Evolutionary conservation across 2,888 invertebrate species (phyloP).

Genomic region (Anticlea derivata): DNA sequence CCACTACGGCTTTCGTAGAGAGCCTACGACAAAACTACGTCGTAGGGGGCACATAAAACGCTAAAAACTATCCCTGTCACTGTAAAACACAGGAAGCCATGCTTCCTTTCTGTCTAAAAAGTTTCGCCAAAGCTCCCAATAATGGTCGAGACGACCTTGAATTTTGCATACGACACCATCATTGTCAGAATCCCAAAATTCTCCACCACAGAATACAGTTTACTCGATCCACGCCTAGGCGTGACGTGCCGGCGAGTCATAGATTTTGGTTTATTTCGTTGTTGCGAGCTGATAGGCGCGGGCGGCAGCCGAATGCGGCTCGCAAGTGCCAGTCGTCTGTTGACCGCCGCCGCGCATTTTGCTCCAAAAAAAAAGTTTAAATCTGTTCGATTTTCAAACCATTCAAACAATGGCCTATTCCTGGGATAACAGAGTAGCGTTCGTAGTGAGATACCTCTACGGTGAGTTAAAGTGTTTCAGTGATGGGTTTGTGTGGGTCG

Average conservation of each 20-base stretch:
- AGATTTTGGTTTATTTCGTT: slow-evolving; percentile 45
- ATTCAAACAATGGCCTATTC: slow-evolving; percentile 91
- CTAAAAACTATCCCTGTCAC: too few relatives aligned
- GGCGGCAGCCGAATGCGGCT: slow-evolving; percentile 52
- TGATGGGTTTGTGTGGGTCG: slow-evolving; percentile 16
- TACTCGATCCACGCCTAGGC: slow-evolving; percentile 14
- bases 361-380: slow-evolving; percentile 20
- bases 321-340: slow-evolving; percentile 23
- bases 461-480: slow-evolving; percentile 83
- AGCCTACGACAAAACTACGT: too few relatives aligned
- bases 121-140: slow-evolving; percentile 14
- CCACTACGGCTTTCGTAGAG: too few relatives aligned
- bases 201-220: slow-evolving; percentile 12
- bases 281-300: slow-evolving; percentile 49
- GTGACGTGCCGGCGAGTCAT: slow-evolving; percentile 39
- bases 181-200: slow-evolving; percentile 22
- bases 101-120: slow-evolving; percentile 10
- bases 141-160: slow-evolving; percentile 26
- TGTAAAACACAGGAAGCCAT: not conserved
- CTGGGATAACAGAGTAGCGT: slow-evolving; percentile 93
- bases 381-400: not conserved
- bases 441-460: slow-evolving; percentile 91
- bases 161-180: slow-evolving; percentile 23
- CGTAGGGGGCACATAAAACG: too few relatives aligned
- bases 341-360: slow-evolving; percentile 31